Evolutionary conservation across 2,797 vertebrate genomes (phyloP).

Genomic region (Dermochelys coriacea): DNA sequence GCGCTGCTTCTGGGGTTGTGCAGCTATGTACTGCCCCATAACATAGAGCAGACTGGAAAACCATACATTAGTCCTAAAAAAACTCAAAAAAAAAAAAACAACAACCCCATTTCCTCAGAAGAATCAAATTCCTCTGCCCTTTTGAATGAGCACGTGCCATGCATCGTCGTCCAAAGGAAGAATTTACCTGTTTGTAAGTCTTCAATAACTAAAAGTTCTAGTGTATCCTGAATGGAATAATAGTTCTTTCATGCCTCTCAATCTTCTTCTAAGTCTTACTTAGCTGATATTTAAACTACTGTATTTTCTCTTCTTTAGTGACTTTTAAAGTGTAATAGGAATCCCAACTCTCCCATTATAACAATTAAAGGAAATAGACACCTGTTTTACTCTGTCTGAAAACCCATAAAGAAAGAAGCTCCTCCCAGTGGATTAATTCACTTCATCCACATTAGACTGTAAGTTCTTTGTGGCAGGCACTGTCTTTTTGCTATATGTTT

Average conservation of each 20-base stretch:
- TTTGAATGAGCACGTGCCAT: not conserved
- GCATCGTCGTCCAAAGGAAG: not conserved
- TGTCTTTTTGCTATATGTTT: not conserved
- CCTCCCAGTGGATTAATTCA: not conserved
- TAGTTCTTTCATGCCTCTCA: not conserved
- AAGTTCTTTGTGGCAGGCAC: not conserved
- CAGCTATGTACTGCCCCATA: not conserved
- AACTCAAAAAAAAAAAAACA: not conserved
- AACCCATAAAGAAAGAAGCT: not conserved
- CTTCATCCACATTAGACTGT: not conserved
- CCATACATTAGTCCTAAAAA: not conserved
- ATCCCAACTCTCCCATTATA: not conserved
- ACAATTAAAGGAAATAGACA: not conserved
- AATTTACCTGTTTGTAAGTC: not conserved
- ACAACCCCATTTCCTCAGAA: not conserved
- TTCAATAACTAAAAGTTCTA: not conserved
- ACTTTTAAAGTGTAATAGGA: not conserved
- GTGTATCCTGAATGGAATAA: not conserved
- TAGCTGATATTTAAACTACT: not conserved
- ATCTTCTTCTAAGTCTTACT: not conserved
- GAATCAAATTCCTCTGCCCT: accelerated
- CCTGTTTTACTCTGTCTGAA: not conserved
- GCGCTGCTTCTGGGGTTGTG: not conserved
- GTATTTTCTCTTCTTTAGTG: not conserved
- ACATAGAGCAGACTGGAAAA: not conserved